Percentiles rank a stretch among this genome's conserved stretches.
Conservation (phyloP, 2,888 invertebrate genomes). For the Platycnemis pennipes region DNA sequence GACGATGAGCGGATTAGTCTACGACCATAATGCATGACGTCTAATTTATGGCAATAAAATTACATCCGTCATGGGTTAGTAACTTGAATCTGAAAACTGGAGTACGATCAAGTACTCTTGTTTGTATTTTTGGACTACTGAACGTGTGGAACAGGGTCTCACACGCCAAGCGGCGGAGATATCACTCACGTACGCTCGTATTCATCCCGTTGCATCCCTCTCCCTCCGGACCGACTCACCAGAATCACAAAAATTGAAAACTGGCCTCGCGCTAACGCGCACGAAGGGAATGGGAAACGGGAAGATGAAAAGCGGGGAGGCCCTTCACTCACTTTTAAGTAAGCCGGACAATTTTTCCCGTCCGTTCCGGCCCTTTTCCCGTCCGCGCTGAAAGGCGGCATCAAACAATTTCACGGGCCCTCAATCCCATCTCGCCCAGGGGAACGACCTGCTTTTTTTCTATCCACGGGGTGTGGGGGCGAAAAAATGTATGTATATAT, state of each 20-base stretch:
- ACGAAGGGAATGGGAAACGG: background rate
- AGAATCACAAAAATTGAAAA: slow-evolving; percentile 24
- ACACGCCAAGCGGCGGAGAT: background rate
- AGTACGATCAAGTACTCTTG: too few relatives aligned
- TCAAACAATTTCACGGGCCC: slow-evolving; percentile 55
- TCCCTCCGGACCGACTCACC: background rate
- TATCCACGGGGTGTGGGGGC: background rate
- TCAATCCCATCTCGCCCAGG: background rate
- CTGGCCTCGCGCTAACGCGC: background rate
- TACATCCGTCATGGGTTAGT: too few relatives aligned
- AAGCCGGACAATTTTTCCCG: slow-evolving; percentile 18
- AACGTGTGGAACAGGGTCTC: background rate
- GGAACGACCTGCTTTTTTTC: background rate
- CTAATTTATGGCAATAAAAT: too few relatives aligned
- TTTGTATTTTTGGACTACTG: too few relatives aligned
- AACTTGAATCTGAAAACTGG: too few relatives aligned
- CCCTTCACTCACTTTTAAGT: slow-evolving; percentile 27
- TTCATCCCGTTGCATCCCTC: background rate
- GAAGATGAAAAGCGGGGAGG: background rate
- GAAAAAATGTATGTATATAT: background rate
- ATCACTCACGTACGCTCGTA: background rate
- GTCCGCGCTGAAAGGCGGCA: background rate
- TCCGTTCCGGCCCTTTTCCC: slow-evolving; percentile 1
- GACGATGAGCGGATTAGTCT: too few relatives aligned
- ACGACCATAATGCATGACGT: too few relatives aligned